Evolutionary conservation across 2,113 vertebrate species (phyloP), one percentile per base, ranked within the genome.

Genomic region (Embiotoca jacksoni): DNA sequence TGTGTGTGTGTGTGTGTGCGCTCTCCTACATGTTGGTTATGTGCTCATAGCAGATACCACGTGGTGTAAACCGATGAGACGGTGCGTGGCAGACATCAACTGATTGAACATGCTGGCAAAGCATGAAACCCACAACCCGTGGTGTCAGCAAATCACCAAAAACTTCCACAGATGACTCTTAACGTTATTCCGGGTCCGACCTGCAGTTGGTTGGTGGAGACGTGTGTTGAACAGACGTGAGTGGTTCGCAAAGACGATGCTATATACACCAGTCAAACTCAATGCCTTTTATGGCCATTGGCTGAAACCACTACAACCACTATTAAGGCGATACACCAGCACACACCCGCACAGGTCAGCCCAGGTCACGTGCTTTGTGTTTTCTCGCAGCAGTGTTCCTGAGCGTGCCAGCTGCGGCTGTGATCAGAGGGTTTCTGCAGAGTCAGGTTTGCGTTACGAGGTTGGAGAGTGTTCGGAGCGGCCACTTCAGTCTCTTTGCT

Each of bases 31-130:
- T 72, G 41, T 16, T 65, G 44, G 5, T 4, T 49, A 9, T 13
- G 41, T 54, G 44, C 23, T 23, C 23, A 23, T 23, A 23, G 23
- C 62, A 79, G n/a, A 71, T 14, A 39, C 7, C 33, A 66, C 37
- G 49, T 55, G 80, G 60, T 58, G 58, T n/a, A 50, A 50, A 57
- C 55, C 13, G 15, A 60, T 54, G 72, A 78, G 73, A 61, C 44
- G 6, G 37, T 13, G n/a, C 30, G 7, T 41, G 13, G 32, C 62
- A 82, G 82, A 75, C 62, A 72, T 82, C 84, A 86, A 85, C 83
- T 84, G 86, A 84, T 59, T 60, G 52, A 83, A 83, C 66, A 67
- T 59, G 68, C 81, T 83, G 88, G 87, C 75, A 86, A 75, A 78
- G 72, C 84, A 73, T 54, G 15, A 81, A 70, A n/a, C 44, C 61